phyloP scores from a whole-genome alignment of 2,113 vertebrate genomes.

The Pagrus major region DNA sequence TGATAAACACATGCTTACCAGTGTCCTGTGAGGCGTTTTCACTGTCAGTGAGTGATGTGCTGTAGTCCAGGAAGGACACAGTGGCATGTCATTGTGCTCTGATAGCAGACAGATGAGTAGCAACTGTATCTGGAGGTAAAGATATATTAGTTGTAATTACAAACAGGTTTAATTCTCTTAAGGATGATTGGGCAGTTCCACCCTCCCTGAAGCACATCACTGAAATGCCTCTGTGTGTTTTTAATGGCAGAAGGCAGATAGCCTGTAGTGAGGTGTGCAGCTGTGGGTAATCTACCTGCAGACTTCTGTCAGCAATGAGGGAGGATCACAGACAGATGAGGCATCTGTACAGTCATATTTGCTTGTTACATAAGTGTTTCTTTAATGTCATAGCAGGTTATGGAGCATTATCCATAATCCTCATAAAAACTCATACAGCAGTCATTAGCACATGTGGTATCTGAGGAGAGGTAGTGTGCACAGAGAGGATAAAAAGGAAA shows the following conservation, averaged over 20 bases:
- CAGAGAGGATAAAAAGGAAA: background rate
- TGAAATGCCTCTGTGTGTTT: background rate
- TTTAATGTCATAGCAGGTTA: background rate
- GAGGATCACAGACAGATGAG: background rate
- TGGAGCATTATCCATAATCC: conserved; percentile 25
- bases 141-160: background rate
- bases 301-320: background rate
- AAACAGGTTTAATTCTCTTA: background rate
- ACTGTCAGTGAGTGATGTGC: background rate
- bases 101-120: background rate
- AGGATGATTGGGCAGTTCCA: background rate
- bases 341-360: background rate
- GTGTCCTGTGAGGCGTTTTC: no score
- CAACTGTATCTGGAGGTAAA: background rate
- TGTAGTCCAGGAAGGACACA: background rate
- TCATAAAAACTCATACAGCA: conserved; percentile 1
- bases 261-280: background rate
- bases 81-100: background rate
- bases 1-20: background rate
- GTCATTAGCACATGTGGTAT: conserved; percentile 14
- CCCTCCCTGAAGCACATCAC: background rate
- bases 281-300: background rate
- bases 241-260: background rate
- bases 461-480: background rate
- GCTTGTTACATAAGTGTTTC: background rate